These are phyloP conservation scores for Acleris cristana DNA, from an alignment of 2,888 invertebrate genomes.

Conservation along the genomic window DNA sequence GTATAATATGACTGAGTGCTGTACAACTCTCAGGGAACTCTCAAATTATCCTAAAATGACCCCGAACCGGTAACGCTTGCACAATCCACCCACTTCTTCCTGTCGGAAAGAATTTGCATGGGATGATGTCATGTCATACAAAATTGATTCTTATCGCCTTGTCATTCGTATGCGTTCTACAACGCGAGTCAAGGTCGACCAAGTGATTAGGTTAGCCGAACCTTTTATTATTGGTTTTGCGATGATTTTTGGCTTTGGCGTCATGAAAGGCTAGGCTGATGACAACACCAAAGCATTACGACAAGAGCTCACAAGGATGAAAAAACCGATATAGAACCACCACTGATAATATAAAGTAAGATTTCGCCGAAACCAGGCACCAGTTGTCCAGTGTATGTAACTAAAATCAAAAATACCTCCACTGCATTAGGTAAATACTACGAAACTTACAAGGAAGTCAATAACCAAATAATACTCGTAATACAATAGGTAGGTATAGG, in stretches of 20 bases:
- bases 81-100: constrained; percentile 27
- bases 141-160: constrained; percentile 21
- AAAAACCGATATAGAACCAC: too few relatives aligned
- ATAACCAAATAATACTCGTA: too few relatives aligned
- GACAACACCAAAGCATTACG: background rate
- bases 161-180: constrained; percentile 28
- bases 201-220: constrained; percentile 14
- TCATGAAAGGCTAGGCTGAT: background rate
- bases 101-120: constrained; percentile 19
- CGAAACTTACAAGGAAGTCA: too few relatives aligned
- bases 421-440: too few relatives aligned
- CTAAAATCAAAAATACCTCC: too few relatives aligned
- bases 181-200: constrained; percentile 15
- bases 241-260: background rate
- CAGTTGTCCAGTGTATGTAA: too few relatives aligned
- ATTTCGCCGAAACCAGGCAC: too few relatives aligned
- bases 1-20: too few relatives aligned
- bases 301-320: background rate
- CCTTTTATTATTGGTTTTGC: constrained; percentile 6
- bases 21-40: too few relatives aligned
- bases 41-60: background rate
- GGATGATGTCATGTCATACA: constrained; percentile 30
- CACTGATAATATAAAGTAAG: too few relatives aligned
- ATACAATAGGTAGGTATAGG: too few relatives aligned
- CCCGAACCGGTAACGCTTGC: constrained; percentile 4